These are phyloP conservation scores for Pluvialis apricaria DNA, from an alignment of 2,113 vertebrate genomes.

Conservation along the genomic window DNA sequence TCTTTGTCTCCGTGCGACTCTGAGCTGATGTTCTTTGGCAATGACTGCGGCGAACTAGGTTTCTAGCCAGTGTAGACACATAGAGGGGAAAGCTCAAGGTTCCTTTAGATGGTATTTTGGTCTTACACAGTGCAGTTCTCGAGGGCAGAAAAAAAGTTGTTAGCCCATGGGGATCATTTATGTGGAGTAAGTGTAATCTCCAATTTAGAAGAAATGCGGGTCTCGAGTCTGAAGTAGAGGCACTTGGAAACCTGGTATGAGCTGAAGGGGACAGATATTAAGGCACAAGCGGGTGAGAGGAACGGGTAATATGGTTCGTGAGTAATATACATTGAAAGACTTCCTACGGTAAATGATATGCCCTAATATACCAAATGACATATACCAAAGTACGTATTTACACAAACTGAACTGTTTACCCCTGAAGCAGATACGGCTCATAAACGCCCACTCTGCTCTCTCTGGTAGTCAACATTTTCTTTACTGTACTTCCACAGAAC, in stretches of 20 bases:
- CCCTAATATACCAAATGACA: background rate
- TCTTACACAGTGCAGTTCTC: background rate
- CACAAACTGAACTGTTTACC: conserved; percentile 34
- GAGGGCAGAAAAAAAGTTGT: background rate
- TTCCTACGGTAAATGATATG: background rate
- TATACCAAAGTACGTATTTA: background rate
- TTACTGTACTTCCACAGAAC: background rate
- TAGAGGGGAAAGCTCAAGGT: too few species aligned
- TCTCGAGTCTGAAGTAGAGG: background rate
- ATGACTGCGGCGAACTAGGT: background rate
- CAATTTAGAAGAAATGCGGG: background rate
- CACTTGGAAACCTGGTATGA: background rate
- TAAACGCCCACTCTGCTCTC: background rate
- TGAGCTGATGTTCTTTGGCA: background rate
- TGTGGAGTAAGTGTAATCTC: background rate
- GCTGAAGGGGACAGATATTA: background rate
- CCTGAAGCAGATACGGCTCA: background rate
- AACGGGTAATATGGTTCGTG: background rate
- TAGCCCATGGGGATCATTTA: background rate
- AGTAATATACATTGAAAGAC: background rate
- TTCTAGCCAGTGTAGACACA: background rate
- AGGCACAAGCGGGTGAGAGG: background rate
- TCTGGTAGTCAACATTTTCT: background rate
- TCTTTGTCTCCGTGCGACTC: background rate
- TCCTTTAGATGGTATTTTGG: background rate